Evolutionary conservation across 2,888 invertebrate genomes (phyloP), one percentile per base, ranked within the genome.

Genomic region (Eupithecia centaureata): DNA sequence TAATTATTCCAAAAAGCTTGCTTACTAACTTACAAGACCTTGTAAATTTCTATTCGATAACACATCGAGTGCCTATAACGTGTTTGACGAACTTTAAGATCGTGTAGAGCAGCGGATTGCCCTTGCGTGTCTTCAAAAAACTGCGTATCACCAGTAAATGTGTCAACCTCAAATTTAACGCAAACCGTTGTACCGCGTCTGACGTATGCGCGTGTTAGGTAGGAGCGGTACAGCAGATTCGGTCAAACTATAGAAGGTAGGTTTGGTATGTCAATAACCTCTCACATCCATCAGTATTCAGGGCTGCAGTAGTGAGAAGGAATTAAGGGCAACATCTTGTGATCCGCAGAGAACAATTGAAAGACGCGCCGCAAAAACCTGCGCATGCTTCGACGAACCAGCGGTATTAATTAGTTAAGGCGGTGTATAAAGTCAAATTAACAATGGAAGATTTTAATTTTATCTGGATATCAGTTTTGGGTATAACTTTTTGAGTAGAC

Each of bases 321-420:
- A 90, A 92, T 91, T 91, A 90, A 89, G 86, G 86, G 84, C 87
- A 86, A 88, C 89, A 90, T 91, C 87, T 88, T 88, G 87, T 88
- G 90, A 89, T 89, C 82, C 84, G 81, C 83, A 76, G 89, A 89
- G 90, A 90, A 92, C 92, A 92, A 92, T 92, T 91, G 91, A 87
- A 85, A 84, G 81, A 79, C 82, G 79, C 73, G 73, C 72, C 80
- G 84, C 86, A 92, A 92, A 92, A 92, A 92, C 79, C 85, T 77
- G 84, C 83, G 86, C 85, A 82, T 82, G 85, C 84, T 82, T 82
- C 75, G 82, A 81, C 79, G 82, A 47, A 72, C 78, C 75, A 72
- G 72, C 82, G 79, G 86, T 90, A 90, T 90, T 92, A 91, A 92
- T 92, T 92, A 92, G 86, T 86, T 83, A 79, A 28, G 54, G 54